Base-by-base conservation (phyloP, 1,140 invertebrate species). In the Medauroidea extradentata region DNA sequence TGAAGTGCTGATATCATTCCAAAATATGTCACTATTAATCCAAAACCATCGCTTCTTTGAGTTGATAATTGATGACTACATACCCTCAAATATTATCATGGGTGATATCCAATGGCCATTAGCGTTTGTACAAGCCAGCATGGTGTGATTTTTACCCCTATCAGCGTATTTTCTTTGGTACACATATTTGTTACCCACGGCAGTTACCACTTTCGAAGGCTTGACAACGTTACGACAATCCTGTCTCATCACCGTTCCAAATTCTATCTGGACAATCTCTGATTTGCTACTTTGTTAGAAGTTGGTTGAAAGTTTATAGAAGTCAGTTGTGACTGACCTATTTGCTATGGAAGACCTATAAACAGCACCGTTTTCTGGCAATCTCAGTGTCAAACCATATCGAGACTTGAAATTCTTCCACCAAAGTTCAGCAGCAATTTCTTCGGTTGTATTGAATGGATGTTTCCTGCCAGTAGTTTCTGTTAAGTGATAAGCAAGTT, bases 21-120 rank as follows among this genome's bases (percentile, higher is more conserved):
- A 65, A 53, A 61, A 75, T 74, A 43, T 68, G 39, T 61, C 50
- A 24, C 34, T 63, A 16, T 69, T 75, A 70, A 76, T 77, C 51
- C 61, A 67, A 11, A 71, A 71, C 66, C 73, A 72, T 68, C 55
- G 72, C 67, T 61, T 68, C 67, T 46, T 71, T 67, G 8, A 43
- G 55, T 42, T 63, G 70, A 54, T 69, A 65, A 29, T 61, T 59
- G 49, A 71, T 72, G 44, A 71, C 57, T 21, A 69, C 48, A 67
- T 66, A 19, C 73, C 70, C 57, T 72, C 71, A 54, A 76, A 79
- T 14, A 76, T 39, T 23, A 75, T 71, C 65, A 71, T 73, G 38
- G 74, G 68, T 8, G 71, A 69, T 46, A 75, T 67, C 41, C 51
- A 56, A 11, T 61, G 24, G 43, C 73, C 71, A n/a, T 65, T 18